A percentile compares a stretch with the other conserved stretches of the same genome.
These are phyloP conservation scores for Anableps anableps DNA, from an alignment of 2,797 vertebrate genomes.

Conservation along the genomic window DNA sequence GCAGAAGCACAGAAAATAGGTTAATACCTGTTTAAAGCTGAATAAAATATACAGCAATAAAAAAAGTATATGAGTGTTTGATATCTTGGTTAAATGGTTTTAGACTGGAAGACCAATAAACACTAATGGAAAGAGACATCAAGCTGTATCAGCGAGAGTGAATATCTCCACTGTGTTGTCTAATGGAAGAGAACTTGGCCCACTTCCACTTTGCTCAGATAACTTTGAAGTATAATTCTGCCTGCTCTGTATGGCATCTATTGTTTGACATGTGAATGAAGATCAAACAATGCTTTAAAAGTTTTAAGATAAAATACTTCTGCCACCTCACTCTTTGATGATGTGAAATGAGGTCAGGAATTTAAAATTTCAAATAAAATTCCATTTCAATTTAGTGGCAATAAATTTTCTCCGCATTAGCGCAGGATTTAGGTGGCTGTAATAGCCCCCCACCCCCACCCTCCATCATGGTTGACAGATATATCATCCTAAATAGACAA, in stretches of 20 bases:
- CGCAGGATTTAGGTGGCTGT: background rate
- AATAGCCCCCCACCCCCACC: background rate
- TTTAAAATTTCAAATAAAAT: constrained; percentile 1
- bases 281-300: constrained; percentile 39
- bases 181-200: constrained; percentile 60
- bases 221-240: constrained; percentile 50
- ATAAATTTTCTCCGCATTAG: background rate
- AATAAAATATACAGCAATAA: constrained; percentile 49
- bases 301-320: constrained; percentile 28
- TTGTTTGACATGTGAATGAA: constrained; percentile 14
- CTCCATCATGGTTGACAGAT: background rate
- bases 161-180: constrained; percentile 40
- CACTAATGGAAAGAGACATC: constrained; percentile 66
- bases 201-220: constrained; percentile 52
- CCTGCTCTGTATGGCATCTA: constrained; percentile 43
- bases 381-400: background rate
- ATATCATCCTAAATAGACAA: background rate
- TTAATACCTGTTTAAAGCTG: constrained; percentile 48
- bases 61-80: constrained; percentile 39
- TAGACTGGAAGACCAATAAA: constrained; percentile 62
- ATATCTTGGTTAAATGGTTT: constrained; percentile 57
- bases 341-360: constrained; percentile 1
- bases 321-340: constrained; percentile 3
- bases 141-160: constrained; percentile 42
- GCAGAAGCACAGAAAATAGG: constrained; percentile 44